Evolutionary conservation across 2,888 invertebrate genomes (phyloP).

Genomic region (Malthinus seriepunctatus): DNA sequence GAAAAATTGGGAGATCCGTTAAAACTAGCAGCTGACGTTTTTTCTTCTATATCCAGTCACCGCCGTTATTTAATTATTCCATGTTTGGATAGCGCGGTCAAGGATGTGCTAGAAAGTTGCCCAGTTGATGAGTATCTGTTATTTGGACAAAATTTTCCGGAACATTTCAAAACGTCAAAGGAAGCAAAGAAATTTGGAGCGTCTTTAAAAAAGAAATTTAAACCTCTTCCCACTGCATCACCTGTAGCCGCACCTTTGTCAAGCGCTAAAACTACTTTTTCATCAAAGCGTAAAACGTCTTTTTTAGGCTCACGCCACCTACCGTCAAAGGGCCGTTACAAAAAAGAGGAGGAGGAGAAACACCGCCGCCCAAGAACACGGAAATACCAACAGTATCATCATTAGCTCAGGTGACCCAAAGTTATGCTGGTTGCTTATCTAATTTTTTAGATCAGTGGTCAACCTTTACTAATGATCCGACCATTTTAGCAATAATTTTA

Average conservation of each 20-base stretch:
- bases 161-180: neutral
- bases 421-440: slow-evolving; percentile 18
- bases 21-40: slow-evolving; percentile 12
- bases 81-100: neutral
- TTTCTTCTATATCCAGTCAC: slow-evolving; percentile 13
- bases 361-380: no score
- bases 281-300: neutral
- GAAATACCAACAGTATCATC: slow-evolving; percentile 12
- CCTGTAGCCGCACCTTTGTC: neutral
- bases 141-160: neutral
- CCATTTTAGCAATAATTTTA: neutral
- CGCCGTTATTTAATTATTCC: neutral
- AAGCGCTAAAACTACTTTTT: neutral
- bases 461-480: slow-evolving; percentile 1
- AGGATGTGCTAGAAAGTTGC: neutral
- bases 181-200: neutral
- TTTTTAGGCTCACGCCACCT: neutral
- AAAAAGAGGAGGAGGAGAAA: neutral
- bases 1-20: slow-evolving; percentile 13
- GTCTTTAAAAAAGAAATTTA: neutral
- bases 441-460: slow-evolving; percentile 15
- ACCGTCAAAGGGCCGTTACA: neutral
- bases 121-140: neutral
- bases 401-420: neutral
- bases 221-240: no score